A percentile compares a stretch with the other conserved stretches of the same genome.
Evolutionary conservation across 1,140 invertebrate species (phyloP).

Genomic region (Tetramorium alpestre): DNA sequence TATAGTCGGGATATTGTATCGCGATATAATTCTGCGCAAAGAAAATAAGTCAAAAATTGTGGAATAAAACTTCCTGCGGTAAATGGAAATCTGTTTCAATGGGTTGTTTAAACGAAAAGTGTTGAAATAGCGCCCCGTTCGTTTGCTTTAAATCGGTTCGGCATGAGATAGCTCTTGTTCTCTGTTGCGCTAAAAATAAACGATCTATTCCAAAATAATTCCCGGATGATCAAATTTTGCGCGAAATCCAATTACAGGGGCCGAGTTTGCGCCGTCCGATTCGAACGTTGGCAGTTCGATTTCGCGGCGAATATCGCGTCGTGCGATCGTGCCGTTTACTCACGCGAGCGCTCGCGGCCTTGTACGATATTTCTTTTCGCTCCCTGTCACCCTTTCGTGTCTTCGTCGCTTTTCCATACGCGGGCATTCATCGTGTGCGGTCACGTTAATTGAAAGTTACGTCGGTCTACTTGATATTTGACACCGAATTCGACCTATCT

Average conservation of each 20-base stretch:
- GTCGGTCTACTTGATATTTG: constrained; percentile 36
- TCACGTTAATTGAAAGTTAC: constrained; percentile 49
- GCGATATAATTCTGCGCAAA: not conserved
- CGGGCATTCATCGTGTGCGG: constrained; percentile 16
- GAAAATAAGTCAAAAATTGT: not conserved
- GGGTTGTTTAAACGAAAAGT: constrained; percentile 13
- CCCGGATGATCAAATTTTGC: constrained; percentile 22
- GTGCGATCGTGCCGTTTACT: constrained; percentile 39
- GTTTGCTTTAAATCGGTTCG: constrained; percentile 16
- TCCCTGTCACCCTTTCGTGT: constrained; percentile 36
- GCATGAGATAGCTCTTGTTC: constrained; percentile 27
- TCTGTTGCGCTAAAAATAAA: constrained; percentile 33
- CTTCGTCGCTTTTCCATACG: constrained; percentile 37
- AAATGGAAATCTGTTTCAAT: constrained; percentile 28
- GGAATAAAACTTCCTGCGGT: not conserved
- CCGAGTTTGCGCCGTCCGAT: constrained; percentile 8
- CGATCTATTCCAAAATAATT: constrained; percentile 43
- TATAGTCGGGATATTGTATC: not conserved
- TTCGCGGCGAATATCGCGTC: not conserved
- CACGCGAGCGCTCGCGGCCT: not conserved
- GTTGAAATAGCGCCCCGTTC: constrained; percentile 14
- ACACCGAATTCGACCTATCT: constrained; percentile 28
- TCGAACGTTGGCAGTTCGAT: constrained; percentile 6
- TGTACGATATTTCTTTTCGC: constrained; percentile 29
- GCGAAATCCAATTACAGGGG: constrained; percentile 27